Conservation (phyloP, 2,113 vertebrate genomes). For the Corythaeola cristata region DNA sequence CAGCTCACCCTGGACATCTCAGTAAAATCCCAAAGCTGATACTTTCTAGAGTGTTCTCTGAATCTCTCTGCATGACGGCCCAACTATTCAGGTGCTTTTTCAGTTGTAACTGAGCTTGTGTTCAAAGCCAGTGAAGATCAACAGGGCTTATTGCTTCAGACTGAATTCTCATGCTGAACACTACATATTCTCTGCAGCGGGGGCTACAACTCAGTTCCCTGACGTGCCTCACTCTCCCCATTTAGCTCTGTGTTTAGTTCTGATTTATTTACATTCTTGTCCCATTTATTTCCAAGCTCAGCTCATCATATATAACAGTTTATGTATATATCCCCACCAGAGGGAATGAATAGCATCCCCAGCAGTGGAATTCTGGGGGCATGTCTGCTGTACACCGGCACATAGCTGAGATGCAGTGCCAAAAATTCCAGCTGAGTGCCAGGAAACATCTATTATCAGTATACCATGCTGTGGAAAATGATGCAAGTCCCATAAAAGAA, state of each 20-base stretch:
- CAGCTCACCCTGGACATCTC: background rate
- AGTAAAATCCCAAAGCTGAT: background rate
- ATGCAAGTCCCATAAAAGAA: background rate
- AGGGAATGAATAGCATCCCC: background rate
- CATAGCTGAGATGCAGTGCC: background rate
- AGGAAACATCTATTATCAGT: background rate
- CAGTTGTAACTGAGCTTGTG: background rate
- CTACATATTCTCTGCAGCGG: background rate
- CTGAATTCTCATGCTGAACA: background rate
- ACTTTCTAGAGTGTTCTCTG: background rate
- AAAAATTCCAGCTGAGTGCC: background rate
- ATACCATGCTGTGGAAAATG: background rate
- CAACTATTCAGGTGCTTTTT: background rate
- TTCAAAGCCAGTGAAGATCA: background rate
- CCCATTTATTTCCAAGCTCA: background rate
- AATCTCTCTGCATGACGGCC: background rate
- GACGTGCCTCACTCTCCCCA: background rate
- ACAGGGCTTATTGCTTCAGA: background rate
- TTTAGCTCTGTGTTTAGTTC: background rate
- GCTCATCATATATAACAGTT: accelerated
- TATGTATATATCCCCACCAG: background rate
- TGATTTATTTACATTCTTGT: background rate
- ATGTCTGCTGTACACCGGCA: background rate
- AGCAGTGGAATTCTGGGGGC: background rate
- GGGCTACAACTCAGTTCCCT: background rate